A percentile compares a stretch with the other conserved stretches of the same genome.
phyloP scores from a whole-genome alignment of 2,888 invertebrate species.

The Malachius bipustulatus region DNA sequence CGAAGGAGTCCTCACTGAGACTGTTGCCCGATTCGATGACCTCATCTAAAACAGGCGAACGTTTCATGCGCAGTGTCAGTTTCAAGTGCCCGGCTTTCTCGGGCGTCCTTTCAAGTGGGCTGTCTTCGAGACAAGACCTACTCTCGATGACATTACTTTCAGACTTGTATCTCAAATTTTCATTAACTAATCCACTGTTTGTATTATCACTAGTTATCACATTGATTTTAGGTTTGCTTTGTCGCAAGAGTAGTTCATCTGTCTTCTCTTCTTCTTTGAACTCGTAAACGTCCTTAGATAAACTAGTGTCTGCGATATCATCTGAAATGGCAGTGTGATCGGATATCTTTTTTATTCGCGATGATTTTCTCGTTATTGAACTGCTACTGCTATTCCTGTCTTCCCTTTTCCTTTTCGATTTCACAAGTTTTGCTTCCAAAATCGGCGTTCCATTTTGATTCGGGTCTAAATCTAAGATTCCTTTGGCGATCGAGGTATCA shows the following conservation, averaged over 20 bases:
- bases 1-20: constrained; percentile 50
- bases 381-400: neutral
- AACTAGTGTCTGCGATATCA: constrained; percentile 15
- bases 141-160: constrained; percentile 16
- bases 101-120: constrained; percentile 23
- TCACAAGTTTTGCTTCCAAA: constrained; percentile 8
- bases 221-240: constrained; percentile 21
- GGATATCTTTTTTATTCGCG: constrained; percentile 19
- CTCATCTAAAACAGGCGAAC: constrained; percentile 76
- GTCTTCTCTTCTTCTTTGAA: constrained; percentile 21
- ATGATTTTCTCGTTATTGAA: constrained; percentile 16
- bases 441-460: constrained; percentile 11
- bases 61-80: constrained; percentile 73
- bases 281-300: constrained; percentile 37
- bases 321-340: constrained; percentile 21
- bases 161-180: constrained; percentile 19
- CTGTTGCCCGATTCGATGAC: constrained; percentile 69
- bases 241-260: constrained; percentile 16
- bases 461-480: constrained; percentile 21
- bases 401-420: constrained; percentile 6
- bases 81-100: constrained; percentile 49
- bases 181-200: neutral
- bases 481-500: constrained; percentile 23
- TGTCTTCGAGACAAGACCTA: constrained; percentile 22
- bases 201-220: constrained; percentile 12